Base-by-base conservation (phyloP, 2,797 vertebrate genomes). In the Cynopterus sphinx region DNA sequence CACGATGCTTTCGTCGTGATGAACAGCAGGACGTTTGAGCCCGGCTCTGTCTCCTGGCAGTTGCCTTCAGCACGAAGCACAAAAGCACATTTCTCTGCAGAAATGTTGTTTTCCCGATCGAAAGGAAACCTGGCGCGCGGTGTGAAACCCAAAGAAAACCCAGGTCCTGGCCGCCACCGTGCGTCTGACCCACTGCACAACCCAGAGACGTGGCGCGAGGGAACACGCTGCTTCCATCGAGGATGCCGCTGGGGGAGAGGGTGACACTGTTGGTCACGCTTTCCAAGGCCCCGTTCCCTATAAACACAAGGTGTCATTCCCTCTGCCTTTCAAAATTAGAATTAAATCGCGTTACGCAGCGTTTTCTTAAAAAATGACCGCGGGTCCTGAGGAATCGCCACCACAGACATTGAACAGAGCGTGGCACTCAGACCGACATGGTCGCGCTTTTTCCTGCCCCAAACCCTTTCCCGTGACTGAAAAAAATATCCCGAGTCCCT, bases 81-180 rank as follows among this genome's bases (percentile, higher is more conserved):
- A 79, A 92, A 89, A 88, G 22, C 43, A 15, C 33, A 36, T 70
- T 96, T 91, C 90, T 89, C 61, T 61, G 31, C 70, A 51, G 61
- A 93, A 91, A 96, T 74, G 68, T 79, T 87, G 61, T 96, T 94
- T 97, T 97, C 90, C 67, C 95, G 94, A 83, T 82, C 85, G 86
- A 82, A 95, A 93, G 75, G 87, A 96, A 98, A 97, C 55, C 33
- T 79, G 96, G 92, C 43, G 88, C 75, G 67, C 39, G 36, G 91
- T 92, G 88, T 96, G 28, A 24, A 68, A 65, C 96, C 89, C 95
- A 97, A 98, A 90, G 87, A 96, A 96, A 96, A 97, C 77, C 49
- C 24, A 71, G 65, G 19, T 83, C 94, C 65, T 96, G 96, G 84
- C 79, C 39, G 82, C 73, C 0, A 4, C 33, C 46, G 16, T 67